Percentiles rank a stretch among this genome's conserved stretches.
Conservation (phyloP, 2,113 vertebrate genomes). For the Mirounga angustirostris region DNA sequence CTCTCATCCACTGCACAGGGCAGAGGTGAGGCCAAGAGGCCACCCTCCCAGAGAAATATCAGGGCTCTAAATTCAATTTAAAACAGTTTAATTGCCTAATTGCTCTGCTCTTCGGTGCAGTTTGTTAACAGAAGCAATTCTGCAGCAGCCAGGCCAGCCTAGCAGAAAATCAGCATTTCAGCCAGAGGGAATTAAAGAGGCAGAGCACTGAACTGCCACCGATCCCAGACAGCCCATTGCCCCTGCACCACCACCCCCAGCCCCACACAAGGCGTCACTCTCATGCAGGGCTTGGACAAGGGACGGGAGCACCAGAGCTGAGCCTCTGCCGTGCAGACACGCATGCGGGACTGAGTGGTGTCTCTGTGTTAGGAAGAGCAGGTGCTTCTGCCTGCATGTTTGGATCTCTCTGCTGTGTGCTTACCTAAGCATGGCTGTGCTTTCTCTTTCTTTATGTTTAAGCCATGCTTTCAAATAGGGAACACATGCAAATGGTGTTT, state of each 20-base stretch:
- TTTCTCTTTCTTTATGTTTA: neutral
- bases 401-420: neutral
- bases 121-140: constrained; percentile 94
- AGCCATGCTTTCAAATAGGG: neutral
- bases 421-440: neutral
- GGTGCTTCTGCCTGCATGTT: neutral
- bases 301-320: rapidly evolving
- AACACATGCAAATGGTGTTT: neutral
- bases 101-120: constrained; percentile 91
- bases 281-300: neutral
- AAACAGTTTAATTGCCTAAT: constrained; percentile 95
- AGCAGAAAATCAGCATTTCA: constrained; percentile 96
- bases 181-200: constrained; percentile 92
- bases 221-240: rapidly evolving
- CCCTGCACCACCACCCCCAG: neutral
- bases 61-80: constrained; percentile 90
- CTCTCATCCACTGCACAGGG: constrained; percentile 47
- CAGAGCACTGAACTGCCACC: constrained; percentile 86
- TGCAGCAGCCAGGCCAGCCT: constrained; percentile 91
- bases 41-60: constrained; percentile 85
- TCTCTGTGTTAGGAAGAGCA: neutral
- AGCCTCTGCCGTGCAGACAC: neutral
- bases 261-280: neutral
- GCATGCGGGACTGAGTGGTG: neutral
- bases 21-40: constrained; percentile 68